Base-by-base conservation (phyloP, 2,888 invertebrate species). In the Argyresthia goedartella region DNA sequence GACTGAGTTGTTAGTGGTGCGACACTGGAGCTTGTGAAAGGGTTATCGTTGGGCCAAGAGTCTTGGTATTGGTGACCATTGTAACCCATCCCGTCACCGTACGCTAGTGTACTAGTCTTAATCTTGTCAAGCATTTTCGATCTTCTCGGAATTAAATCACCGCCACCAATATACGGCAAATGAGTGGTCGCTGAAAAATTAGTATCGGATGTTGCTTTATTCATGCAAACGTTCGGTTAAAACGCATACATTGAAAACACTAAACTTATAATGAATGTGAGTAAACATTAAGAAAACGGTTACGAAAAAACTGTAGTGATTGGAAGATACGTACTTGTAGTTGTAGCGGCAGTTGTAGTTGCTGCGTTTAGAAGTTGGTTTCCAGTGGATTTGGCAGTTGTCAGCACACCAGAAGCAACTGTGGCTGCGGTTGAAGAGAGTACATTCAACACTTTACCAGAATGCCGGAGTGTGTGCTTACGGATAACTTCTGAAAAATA, bases 401-500 rank as follows among this genome's bases (percentile, higher is more conserved):
- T 79, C 51, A 81, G 71, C 48, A 84, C 76, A 47, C 86, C 76
- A 54, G 88, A 76, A 55, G 88, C 86, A 50, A 88, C 69, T 50
- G 86, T 77, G 56, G 88, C 77, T 50, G 88, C 87, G 43, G 88
- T 85, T 50, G 89, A 87, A 51, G 88, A 81, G 53, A 87, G 76
- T 64, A 91, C 89, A 59, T 90, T 89, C 51, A 89, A 88, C 48
- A 90, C 91, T 62, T 91, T 91, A 56, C 92, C 93, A 54, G 93
- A 92, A 76, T 94, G 93, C 64, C 92, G 90, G 66, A 93, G 73
- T 51, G 92, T 91, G 73, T 94, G 93, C 65, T 90, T 91, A 59
- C 92, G 91, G 71, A 94, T 85, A 63, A 84, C 84, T 76, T 81
- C 86, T 86, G 68, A 42, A 58, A 61, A 53, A 48, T 52, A 14